Evolutionary conservation across 2,797 vertebrate genomes (phyloP), one percentile per base, ranked within the genome.

Genomic region (Podarcis lilfordi): DNA sequence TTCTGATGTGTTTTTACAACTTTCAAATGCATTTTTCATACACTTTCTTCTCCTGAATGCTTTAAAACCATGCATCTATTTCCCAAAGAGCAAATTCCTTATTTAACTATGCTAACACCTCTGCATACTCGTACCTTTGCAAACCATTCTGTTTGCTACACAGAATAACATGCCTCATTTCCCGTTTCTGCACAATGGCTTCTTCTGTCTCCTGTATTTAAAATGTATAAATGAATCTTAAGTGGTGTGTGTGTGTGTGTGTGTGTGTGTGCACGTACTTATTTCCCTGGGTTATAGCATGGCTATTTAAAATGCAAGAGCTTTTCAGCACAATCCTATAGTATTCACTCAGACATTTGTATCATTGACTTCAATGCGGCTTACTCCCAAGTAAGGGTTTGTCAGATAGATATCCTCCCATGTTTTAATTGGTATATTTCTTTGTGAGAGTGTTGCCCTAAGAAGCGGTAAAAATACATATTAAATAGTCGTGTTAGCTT

Each of bases 31-130:
- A n/a, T 89, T 85, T 75, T 87, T n/a, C 66, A 5, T 82, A 17
- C 17, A 17, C 69, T 91, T 92, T 71, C 40, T 88, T 72, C 21
- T 87, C 35, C 68, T 85, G 15, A 27, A 19, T 82, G 0, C 13
- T 21, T 66, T 88, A 78, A 79, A 94, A 84, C 15, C 1, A 86
- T 76, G 29, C 21, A 21, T 80, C 82, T 0, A 5, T 87, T 92
- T 89, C n/a, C 91, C 71, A 55, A 43, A 21, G 68, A 61, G 72
- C 61, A 90, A 89, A 86, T 87, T 13, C 71, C 29, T 71, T 0
- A 50, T 83, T 61, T 55, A 72, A 32, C 50, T 61, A 11, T 71
- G 55, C 66, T 71, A 71, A 43, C 64, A 71, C 45, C 19, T 84
- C 40, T 77, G 29, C 4, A 40, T 27, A 86, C 35, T 59, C 43